Evolutionary conservation across 2,888 invertebrate species (phyloP).

Genomic region (Drosophila leonis): DNA sequence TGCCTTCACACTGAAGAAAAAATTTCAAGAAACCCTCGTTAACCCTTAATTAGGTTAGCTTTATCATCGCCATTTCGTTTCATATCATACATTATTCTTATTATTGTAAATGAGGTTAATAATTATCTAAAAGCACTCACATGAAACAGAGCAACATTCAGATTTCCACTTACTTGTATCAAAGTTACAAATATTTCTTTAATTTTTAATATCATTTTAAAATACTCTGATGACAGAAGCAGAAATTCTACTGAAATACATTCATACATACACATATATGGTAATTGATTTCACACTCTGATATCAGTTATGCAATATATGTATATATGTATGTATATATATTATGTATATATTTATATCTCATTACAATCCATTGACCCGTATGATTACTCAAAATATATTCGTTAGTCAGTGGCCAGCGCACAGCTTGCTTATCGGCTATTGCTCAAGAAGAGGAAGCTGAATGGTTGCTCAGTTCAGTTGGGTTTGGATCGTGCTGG

Average conservation of each 20-base stretch:
- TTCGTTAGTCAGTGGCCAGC: conserved; percentile 8
- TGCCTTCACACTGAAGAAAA: fast-evolving
- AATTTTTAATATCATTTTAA: not conserved
- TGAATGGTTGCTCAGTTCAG: conserved; percentile 22
- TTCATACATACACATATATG: no score
- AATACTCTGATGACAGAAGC: no score
- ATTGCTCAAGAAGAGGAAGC: conserved; percentile 6
- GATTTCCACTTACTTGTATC: not conserved
- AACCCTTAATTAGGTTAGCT: no score
- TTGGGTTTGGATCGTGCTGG: conserved; percentile 31
- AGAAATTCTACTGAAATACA: not conserved
- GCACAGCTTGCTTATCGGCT: conserved; percentile 17
- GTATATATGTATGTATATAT: not conserved
- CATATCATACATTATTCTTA: not conserved
- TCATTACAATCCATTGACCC: conserved; percentile 15
- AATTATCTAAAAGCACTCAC: not conserved
- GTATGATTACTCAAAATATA: conserved; percentile 1
- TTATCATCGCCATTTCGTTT: not conserved
- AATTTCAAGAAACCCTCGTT: not conserved
- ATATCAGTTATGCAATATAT: not conserved
- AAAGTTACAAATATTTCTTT: not conserved
- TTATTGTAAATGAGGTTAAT: not conserved
- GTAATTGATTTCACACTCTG: not conserved
- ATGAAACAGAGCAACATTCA: no score
- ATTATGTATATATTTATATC: not conserved